Conservation (phyloP, 2,797 vertebrate species). For the Echeneis naucrates region DNA sequence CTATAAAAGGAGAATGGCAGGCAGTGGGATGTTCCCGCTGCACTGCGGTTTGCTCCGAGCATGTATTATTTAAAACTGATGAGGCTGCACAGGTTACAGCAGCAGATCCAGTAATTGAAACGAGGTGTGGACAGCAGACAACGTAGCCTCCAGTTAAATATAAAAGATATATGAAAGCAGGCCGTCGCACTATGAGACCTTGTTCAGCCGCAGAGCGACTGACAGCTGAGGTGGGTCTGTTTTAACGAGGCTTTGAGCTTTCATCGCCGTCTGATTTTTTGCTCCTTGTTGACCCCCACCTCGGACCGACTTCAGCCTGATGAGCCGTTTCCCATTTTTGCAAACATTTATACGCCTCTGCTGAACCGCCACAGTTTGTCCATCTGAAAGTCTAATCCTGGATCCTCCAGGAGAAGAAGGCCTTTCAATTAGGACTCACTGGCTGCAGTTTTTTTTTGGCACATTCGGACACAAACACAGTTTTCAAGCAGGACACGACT, state of each 20-base stretch:
- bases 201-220: neutral
- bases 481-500: too few relatives aligned
- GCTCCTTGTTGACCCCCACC: too few relatives aligned
- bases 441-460: too few relatives aligned
- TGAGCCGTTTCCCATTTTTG: neutral
- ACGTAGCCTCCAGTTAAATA: slow-evolving; percentile 1
- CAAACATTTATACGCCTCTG: too few relatives aligned
- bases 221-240: slow-evolving; percentile 2
- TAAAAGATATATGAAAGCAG: neutral
- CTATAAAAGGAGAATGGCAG: slow-evolving; percentile 51
- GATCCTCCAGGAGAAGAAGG: too few relatives aligned
- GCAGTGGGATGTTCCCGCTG: slow-evolving; percentile 8
- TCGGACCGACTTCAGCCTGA: neutral
- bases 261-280: neutral
- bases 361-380: neutral
- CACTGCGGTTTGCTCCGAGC: slow-evolving; percentile 51
- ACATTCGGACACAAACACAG: too few relatives aligned
- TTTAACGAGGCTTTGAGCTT: neutral
- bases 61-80: slow-evolving; percentile 66
- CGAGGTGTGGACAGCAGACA: neutral
- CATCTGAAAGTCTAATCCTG: too few relatives aligned
- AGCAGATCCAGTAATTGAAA: slow-evolving; percentile 35
- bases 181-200: neutral
- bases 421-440: too few relatives aligned
- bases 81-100: slow-evolving; percentile 32